Base-by-base conservation (phyloP, 2,113 vertebrate species). In the Halcyon malimbica region DNA sequence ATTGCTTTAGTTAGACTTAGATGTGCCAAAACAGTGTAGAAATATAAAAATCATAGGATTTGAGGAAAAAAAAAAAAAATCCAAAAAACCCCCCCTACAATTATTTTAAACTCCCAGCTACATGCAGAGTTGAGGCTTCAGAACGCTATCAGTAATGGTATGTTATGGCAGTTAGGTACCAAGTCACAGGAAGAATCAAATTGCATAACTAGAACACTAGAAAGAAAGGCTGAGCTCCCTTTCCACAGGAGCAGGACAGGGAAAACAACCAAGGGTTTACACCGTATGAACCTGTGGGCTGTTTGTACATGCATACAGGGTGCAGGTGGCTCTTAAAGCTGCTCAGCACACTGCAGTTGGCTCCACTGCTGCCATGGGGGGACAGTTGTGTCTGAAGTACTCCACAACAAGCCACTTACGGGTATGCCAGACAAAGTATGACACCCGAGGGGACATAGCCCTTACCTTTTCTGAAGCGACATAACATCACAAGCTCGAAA, bases 1-100 rank as follows among this genome's bases (percentile, higher is more conserved):
- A 97, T 95, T 94, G 93, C 96, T 97, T 97, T 75, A 90, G 85
- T 96, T 93, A 78, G 64, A 93, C 82, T 88, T 10, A 21, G 69
- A 54, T 69, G 84, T 96, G 91, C 74, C 88, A 88, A 77, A 95
- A 90, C 56, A 87, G n/a, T 33, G 50, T 90, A 83, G 67, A 91
- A 94, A 86, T 83, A 94, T 6, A 96, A 96, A 97, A 96, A 77
- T 68, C 63, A 90, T 56, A 75, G 81, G 81, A 94, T 68, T 11
- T 51, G 57, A 75, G 16, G 0, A 53, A 41, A 64, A 53, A 51
- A 51, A 71, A 14, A 42, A 50, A 90, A 68, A 65, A 42, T 31
- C 11, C 10, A 91, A 44, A 73, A 42, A 85, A 5, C 5, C 23
- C 79, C 25, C 35, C 28, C 35, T 35, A 9, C 79, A 56, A 26